Evolutionary conservation across 2,888 invertebrate species (phyloP).

Genomic region (Smittia aterrima): DNA sequence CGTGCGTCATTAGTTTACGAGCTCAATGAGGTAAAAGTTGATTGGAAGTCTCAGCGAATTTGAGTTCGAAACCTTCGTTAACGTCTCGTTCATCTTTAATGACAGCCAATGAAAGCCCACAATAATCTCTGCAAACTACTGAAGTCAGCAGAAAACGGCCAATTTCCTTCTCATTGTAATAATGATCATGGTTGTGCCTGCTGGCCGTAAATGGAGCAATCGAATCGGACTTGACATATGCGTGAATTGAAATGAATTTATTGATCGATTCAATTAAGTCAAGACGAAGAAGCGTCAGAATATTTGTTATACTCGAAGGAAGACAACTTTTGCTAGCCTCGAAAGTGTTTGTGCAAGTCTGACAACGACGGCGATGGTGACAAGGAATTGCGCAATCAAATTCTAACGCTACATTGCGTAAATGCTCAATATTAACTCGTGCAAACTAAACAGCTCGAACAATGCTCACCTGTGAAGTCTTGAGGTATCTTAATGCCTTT

Average conservation of each 20-base stretch:
- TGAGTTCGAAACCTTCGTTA: not conserved
- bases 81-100: too few relatives aligned
- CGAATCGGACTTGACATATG: not conserved
- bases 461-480: constrained; percentile 52
- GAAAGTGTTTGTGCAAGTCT: not conserved
- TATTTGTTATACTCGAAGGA: too few relatives aligned
- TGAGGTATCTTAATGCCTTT: constrained; percentile 54
- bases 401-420: not conserved
- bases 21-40: not conserved
- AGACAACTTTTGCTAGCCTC: not conserved
- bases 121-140: too few relatives aligned
- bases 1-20: not conserved
- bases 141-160: not conserved
- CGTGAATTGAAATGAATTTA: not conserved
- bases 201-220: not conserved
- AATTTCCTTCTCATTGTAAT: not conserved
- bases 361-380: not conserved
- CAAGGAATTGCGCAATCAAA: not conserved
- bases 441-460: too few relatives aligned
- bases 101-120: too few relatives aligned
- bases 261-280: not conserved
- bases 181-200: not conserved
- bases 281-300: not conserved
- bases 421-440: too few relatives aligned
- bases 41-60: not conserved